phyloP scores from a whole-genome alignment of 2,113 vertebrate genomes.

The Rana temporaria region DNA sequence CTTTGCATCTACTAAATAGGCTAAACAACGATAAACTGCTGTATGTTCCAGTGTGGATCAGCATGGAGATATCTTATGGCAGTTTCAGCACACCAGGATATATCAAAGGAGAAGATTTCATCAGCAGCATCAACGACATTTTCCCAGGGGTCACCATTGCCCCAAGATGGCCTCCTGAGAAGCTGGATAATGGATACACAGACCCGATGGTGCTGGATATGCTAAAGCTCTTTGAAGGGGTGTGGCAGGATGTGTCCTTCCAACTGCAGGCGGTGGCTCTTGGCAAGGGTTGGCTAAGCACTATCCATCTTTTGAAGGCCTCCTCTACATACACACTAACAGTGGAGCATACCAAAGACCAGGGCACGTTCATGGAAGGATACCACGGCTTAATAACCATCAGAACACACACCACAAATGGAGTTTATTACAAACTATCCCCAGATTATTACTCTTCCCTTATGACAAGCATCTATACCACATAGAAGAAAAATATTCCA shows the following conservation, averaged over 20 bases:
- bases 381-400: slow-evolving; percentile 55
- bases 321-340: slow-evolving; percentile 68
- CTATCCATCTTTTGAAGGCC: slow-evolving; percentile 53
- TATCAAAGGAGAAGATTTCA: slow-evolving; percentile 65
- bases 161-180: slow-evolving; percentile 68
- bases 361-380: slow-evolving; percentile 33
- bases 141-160: slow-evolving; percentile 77
- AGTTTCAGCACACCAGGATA: slow-evolving; percentile 65
- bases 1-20: slow-evolving; percentile 66
- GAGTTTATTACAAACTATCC: slow-evolving; percentile 70
- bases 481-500: slow-evolving; percentile 8
- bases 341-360: slow-evolving; percentile 54
- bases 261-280: slow-evolving; percentile 65
- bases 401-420: slow-evolving; percentile 51
- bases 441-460: slow-evolving; percentile 45
- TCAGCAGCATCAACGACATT: slow-evolving; percentile 66
- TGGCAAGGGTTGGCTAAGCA: slow-evolving; percentile 48
- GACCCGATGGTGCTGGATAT: slow-evolving; percentile 67
- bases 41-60: slow-evolving; percentile 76
- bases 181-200: slow-evolving; percentile 65
- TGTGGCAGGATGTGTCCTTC: slow-evolving; percentile 76
- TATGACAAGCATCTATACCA: slow-evolving; percentile 27
- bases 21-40: slow-evolving; percentile 66
- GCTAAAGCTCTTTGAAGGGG: slow-evolving; percentile 65
- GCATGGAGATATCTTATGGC: slow-evolving; percentile 68